Percentiles rank a stretch among this genome's conserved stretches.
phyloP scores from a whole-genome alignment of 2,888 invertebrate species.

The Tetragonula carbonaria region DNA sequence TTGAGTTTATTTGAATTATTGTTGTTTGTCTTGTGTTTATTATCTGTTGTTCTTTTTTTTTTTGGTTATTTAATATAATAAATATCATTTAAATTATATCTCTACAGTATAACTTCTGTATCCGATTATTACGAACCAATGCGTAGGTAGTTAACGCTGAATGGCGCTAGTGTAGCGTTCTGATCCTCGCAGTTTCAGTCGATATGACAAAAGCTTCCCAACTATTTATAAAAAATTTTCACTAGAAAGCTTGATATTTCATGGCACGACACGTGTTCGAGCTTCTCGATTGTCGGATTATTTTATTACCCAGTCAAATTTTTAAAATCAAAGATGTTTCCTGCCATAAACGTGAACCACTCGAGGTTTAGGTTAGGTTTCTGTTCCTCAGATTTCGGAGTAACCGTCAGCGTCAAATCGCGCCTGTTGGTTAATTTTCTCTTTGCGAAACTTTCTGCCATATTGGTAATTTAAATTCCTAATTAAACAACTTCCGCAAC shows the following conservation, averaged over 20 bases:
- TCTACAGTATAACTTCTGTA: too few species aligned
- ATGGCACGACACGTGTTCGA: too few species aligned
- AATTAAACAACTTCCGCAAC: constrained; percentile 55
- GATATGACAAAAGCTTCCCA: background rate
- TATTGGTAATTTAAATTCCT: constrained; percentile 59
- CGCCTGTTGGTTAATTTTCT: constrained; percentile 36
- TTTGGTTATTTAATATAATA: too few species aligned
- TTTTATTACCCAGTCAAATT: background rate
- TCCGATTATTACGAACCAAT: too few species aligned
- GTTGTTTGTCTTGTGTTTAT: too few species aligned
- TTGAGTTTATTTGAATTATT: too few species aligned
- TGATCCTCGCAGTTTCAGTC: background rate
- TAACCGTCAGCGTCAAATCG: constrained; percentile 29
- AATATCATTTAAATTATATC: too few species aligned
- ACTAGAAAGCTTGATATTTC: too few species aligned
- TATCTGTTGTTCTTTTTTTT: too few species aligned
- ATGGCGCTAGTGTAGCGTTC: too few species aligned
- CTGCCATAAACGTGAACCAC: background rate
- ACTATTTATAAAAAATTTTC: background rate
- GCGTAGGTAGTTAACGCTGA: background rate
- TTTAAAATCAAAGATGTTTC: background rate
- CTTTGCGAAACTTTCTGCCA: constrained; percentile 45
- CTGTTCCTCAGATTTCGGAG: background rate
- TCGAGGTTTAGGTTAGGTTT: background rate
- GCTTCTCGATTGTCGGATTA: background rate